phyloP scores from a whole-genome alignment of 2,888 invertebrate species.

The Meteorus cinctellus region DNA sequence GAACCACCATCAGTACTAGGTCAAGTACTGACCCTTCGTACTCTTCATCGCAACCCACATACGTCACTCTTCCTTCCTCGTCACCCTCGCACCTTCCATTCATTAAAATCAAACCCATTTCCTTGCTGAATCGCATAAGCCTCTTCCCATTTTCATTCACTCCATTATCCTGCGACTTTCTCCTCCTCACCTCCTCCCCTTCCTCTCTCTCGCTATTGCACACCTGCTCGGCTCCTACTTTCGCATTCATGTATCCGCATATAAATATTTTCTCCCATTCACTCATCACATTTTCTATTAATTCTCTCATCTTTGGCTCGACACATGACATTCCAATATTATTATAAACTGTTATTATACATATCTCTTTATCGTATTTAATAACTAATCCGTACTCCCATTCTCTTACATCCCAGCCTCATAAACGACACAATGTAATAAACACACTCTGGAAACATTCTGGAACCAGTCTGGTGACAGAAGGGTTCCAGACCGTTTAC shows the following conservation, averaged over 20 bases:
- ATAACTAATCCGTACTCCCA: conserved; percentile 16
- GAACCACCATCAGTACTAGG: too few species aligned
- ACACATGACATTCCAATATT: background rate
- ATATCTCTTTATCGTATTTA: background rate
- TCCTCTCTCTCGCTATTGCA: background rate
- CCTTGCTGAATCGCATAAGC: background rate
- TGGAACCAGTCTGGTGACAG: too few species aligned
- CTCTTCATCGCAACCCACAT: background rate
- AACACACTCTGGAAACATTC: too few species aligned
- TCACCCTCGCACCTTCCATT: background rate
- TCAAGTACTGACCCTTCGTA: background rate
- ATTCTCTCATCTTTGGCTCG: background rate
- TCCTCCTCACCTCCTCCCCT: background rate
- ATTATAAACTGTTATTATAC: conserved; percentile 12
- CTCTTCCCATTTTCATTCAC: background rate
- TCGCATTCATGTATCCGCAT: background rate
- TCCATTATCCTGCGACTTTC: background rate
- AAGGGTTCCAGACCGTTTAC: too few species aligned
- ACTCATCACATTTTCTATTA: background rate
- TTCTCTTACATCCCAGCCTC: background rate
- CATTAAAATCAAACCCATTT: background rate
- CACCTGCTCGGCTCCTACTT: background rate
- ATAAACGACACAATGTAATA: too few species aligned
- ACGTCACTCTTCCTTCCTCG: background rate
- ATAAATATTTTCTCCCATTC: background rate